Evolutionary conservation across 2,888 invertebrate species (phyloP).

Genomic region (Eurois occulta): DNA sequence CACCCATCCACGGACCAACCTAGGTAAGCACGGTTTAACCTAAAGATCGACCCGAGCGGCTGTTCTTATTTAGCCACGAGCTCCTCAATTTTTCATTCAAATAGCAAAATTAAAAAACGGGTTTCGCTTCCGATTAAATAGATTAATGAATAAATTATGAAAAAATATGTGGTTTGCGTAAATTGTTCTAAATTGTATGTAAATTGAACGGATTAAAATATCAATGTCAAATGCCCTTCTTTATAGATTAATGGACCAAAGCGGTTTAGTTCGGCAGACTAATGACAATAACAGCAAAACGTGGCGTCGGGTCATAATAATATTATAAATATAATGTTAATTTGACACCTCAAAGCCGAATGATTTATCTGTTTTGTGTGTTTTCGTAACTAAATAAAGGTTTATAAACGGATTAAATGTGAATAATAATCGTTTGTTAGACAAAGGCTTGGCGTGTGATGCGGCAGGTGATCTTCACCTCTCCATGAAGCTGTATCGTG

Average conservation of each 20-base stretch:
- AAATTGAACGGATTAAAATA: conserved; percentile 52
- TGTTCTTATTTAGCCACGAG: too few species aligned
- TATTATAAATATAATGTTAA: conserved; percentile 29
- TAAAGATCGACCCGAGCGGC: too few species aligned
- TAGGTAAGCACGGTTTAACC: too few species aligned
- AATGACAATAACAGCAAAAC: conserved; percentile 32
- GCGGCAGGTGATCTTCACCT: conserved; percentile 72
- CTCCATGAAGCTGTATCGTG: conserved; percentile 72
- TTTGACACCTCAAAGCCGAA: conserved; percentile 38
- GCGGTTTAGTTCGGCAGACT: conserved; percentile 20
- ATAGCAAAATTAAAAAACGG: conserved; percentile 32
- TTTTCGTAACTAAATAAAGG: conserved; percentile 41
- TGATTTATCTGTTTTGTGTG: conserved; percentile 42
- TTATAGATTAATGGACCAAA: conserved; percentile 39
- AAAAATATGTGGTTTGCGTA: conserved; percentile 28
- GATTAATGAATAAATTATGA: conserved; percentile 19
- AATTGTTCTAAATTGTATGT: conserved; percentile 50
- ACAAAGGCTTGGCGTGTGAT: conserved; percentile 63
- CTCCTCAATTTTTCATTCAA: conserved; percentile 24
- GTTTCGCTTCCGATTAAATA: conserved; percentile 52
- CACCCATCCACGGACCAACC: too few species aligned
- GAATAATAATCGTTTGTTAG: conserved; percentile 42
- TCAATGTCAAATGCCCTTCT: conserved; percentile 62
- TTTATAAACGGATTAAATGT: conserved; percentile 20
- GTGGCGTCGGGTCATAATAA: conserved; percentile 12